Evolutionary conservation across 2,888 invertebrate genomes (phyloP).

Genomic region (Nomada flava): DNA sequence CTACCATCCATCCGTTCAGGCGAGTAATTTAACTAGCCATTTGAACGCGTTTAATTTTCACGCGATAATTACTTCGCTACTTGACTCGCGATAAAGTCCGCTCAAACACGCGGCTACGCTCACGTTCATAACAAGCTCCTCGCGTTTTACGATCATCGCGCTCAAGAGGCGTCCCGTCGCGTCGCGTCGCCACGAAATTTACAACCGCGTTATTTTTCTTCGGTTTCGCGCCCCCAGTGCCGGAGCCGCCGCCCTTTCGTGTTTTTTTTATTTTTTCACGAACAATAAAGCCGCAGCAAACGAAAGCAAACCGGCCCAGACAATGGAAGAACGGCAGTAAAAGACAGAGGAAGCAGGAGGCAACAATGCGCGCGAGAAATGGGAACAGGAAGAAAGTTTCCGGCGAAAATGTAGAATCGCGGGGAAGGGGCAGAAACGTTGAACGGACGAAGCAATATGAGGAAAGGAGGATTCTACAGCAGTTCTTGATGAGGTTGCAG

Average conservation of each 20-base stretch:
- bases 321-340: neutral
- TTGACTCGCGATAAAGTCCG: slow-evolving; percentile 17
- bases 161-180: too few species aligned
- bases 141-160: slow-evolving; percentile 24
- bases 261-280: neutral
- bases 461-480: neutral
- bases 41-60: slow-evolving; percentile 36
- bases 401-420: neutral
- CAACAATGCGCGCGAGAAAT: neutral
- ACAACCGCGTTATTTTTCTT: slow-evolving; percentile 31
- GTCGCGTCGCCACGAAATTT: slow-evolving; percentile 23
- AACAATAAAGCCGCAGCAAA: slow-evolving; percentile 32
- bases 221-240: slow-evolving; percentile 8
- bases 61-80: slow-evolving; percentile 34
- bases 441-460: neutral
- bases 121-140: slow-evolving; percentile 9
- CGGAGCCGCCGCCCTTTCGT: slow-evolving; percentile 29
- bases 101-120: slow-evolving; percentile 4
- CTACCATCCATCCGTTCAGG: slow-evolving; percentile 3
- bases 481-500: neutral
- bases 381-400: slow-evolving; percentile 1
- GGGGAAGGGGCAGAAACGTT: neutral
- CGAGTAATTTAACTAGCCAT: slow-evolving; percentile 29
- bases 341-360: neutral
- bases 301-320: slow-evolving; percentile 6